These are phyloP conservation scores for Sylvia atricapilla DNA, from an alignment of 2,113 vertebrate species.

Conservation along the genomic window DNA sequence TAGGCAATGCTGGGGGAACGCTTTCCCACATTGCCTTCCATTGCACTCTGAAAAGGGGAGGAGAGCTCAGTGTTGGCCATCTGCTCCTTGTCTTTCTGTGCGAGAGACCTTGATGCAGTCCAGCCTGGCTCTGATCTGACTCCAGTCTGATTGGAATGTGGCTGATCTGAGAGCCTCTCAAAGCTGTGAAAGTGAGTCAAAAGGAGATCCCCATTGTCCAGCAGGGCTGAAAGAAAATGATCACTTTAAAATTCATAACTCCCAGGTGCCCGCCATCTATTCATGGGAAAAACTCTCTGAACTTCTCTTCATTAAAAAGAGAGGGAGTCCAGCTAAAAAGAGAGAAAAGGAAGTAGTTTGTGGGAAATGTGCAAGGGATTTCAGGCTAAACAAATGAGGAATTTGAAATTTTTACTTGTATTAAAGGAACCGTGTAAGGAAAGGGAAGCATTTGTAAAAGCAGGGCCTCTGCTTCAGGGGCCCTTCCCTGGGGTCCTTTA, in stretches of 20 bases:
- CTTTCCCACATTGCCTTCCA: slow-evolving; percentile 86
- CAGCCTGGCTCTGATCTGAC: slow-evolving; percentile 91
- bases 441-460: slow-evolving; percentile 70
- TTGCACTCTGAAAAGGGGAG: slow-evolving; percentile 88
- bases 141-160: slow-evolving; percentile 88
- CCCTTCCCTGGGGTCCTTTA: slow-evolving; percentile 57
- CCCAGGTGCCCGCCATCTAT: slow-evolving; percentile 85
- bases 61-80: slow-evolving; percentile 90
- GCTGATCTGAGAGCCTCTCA: slow-evolving; percentile 83
- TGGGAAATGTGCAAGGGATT: slow-evolving; percentile 85
- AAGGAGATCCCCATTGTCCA: slow-evolving; percentile 84
- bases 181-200: slow-evolving; percentile 88
- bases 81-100: slow-evolving; percentile 96
- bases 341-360: slow-evolving; percentile 86
- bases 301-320: slow-evolving; percentile 85
- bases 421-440: slow-evolving; percentile 70
- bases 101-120: slow-evolving; percentile 84
- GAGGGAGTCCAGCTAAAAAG: slow-evolving; percentile 76
- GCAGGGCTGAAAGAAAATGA: slow-evolving; percentile 81
- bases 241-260: slow-evolving; percentile 92
- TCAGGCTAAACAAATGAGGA: slow-evolving; percentile 85
- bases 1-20: slow-evolving; percentile 77
- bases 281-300: slow-evolving; percentile 84
- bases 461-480: slow-evolving; percentile 47
- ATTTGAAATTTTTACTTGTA: slow-evolving; percentile 78